These are phyloP conservation scores for Momotus momota DNA, from an alignment of 2,797 vertebrate genomes.

Conservation along the genomic window DNA sequence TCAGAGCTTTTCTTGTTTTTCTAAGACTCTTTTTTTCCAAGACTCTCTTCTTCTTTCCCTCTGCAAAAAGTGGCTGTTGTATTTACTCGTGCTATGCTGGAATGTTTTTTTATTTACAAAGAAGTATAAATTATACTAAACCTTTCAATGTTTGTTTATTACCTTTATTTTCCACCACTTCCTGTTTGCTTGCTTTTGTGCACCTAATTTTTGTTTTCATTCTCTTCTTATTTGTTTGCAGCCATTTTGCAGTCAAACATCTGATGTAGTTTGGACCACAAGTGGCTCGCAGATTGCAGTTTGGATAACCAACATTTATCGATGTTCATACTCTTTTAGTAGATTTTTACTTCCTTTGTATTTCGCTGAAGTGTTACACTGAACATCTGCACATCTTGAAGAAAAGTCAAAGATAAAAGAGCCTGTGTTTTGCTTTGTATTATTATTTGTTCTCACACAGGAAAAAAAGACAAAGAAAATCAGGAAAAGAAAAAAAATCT, in stretches of 20 bases:
- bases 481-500: not conserved
- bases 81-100: conserved; percentile 32
- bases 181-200: conserved; percentile 35
- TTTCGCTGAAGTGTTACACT: not conserved
- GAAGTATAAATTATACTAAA: conserved; percentile 1
- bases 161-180: conserved; percentile 19
- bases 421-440: not conserved
- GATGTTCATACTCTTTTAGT: not conserved
- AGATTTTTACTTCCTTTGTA: not conserved
- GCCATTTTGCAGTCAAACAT: not conserved
- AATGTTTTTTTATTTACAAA: conserved; percentile 42
- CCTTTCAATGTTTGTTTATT: conserved; percentile 1
- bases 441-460: not conserved
- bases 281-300: not conserved
- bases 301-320: not conserved
- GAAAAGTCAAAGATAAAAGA: not conserved
- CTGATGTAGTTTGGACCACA: not conserved
- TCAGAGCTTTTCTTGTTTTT: not conserved
- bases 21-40: not conserved
- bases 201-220: conserved; percentile 10
- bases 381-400: not conserved
- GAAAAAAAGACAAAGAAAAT: not conserved
- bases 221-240: conserved; percentile 11
- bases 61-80: not conserved
- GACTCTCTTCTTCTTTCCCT: not conserved